Conservation (phyloP, 2,888 invertebrate genomes). For the Drosophila cracens region DNA sequence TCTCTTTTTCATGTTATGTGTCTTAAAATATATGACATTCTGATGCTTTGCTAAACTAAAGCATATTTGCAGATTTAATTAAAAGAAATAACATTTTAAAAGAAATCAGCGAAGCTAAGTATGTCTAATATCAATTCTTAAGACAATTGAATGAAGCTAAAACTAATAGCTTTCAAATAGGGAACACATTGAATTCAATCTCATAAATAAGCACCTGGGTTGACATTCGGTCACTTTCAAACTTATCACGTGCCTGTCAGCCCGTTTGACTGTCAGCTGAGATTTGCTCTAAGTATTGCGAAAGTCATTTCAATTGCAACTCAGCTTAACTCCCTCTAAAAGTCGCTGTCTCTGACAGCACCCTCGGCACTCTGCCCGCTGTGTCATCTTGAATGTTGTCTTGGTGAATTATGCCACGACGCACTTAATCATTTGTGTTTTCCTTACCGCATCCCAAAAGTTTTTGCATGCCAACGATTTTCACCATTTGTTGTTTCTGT, state of each 20-base stretch:
- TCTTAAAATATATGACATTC: neutral
- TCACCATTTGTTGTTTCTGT: slow-evolving; percentile 38
- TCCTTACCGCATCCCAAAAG: slow-evolving; percentile 71
- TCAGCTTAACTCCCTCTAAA: slow-evolving; percentile 5
- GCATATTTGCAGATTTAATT: neutral
- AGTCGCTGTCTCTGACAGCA: slow-evolving; percentile 26
- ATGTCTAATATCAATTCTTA: neutral
- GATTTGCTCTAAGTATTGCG: slow-evolving; percentile 44
- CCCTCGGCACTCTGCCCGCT: slow-evolving; percentile 2
- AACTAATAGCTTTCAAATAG: neutral
- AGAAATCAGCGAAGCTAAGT: neutral
- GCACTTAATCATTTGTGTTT: slow-evolving; percentile 79
- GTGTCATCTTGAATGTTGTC: slow-evolving; percentile 61
- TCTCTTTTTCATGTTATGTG: neutral
- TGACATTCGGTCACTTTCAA: slow-evolving; percentile 11
- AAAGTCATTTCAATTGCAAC: slow-evolving; percentile 68
- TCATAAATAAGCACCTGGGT: neutral
- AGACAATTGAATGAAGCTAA: neutral
- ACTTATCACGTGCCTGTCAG: neutral
- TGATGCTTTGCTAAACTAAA: neutral
- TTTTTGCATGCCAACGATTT: slow-evolving; percentile 69
- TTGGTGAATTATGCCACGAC: slow-evolving; percentile 73
- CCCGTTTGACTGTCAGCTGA: slow-evolving; percentile 31
- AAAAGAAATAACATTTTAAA: too few relatives aligned
- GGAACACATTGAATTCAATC: neutral